A percentile compares a stretch with the other conserved stretches of the same genome.
Evolutionary conservation across 1,140 invertebrate species (phyloP).

Genomic region (Cataglyphis hispanica): DNA sequence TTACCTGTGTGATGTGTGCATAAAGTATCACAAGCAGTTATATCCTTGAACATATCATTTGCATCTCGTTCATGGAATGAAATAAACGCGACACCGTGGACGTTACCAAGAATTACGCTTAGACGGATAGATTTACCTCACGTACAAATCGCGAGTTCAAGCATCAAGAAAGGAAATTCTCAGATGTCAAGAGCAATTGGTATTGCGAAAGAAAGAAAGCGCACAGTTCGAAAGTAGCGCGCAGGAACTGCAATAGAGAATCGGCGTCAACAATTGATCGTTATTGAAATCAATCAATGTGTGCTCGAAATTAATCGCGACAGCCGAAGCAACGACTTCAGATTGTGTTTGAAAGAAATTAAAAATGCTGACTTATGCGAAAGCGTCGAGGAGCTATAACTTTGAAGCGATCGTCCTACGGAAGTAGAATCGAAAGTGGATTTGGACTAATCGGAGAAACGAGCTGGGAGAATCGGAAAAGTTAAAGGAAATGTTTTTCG

Average conservation of each 20-base stretch:
- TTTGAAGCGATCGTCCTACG: background rate
- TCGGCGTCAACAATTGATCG: conserved; percentile 2
- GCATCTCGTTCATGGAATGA: background rate
- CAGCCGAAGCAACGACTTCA: background rate
- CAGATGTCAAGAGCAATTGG: conserved; percentile 9
- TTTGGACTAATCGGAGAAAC: background rate
- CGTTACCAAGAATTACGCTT: background rate
- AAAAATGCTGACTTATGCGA: background rate
- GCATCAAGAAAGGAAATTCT: conserved; percentile 2
- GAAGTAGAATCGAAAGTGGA: background rate
- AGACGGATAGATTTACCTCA: background rate
- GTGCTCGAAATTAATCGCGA: background rate
- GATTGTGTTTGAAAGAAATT: background rate
- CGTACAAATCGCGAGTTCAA: background rate
- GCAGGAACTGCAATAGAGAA: conserved; percentile 16
- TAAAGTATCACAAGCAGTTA: background rate
- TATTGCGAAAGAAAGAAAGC: conserved; percentile 59
- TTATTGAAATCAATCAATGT: background rate
- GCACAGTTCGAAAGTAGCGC: conserved; percentile 48
- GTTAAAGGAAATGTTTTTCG: conserved; percentile 44
- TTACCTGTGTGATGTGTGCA: background rate
- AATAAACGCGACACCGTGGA: background rate
- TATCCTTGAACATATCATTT: conserved; percentile 9
- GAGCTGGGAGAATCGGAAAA: background rate
- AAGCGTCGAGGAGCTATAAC: background rate